Percentiles rank a stretch among this genome's conserved stretches.
These are phyloP conservation scores for Nemurella pictetii DNA, from an alignment of 2,888 invertebrate genomes.

Conservation along the genomic window DNA sequence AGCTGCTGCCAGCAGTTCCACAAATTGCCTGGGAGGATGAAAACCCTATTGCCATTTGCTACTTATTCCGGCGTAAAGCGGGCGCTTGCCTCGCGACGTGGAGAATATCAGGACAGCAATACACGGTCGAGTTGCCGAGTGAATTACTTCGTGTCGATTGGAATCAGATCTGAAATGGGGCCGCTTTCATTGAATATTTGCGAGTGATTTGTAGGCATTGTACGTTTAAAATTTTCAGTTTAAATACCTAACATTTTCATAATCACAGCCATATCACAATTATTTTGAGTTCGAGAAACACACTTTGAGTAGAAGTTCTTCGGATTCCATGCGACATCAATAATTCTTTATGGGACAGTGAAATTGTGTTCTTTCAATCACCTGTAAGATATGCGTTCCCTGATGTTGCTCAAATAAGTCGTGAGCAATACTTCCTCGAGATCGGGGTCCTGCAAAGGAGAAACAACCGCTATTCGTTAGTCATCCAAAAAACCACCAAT, in stretches of 20 bases:
- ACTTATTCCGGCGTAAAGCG: conserved; percentile 45
- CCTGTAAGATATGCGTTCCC: conserved; percentile 97
- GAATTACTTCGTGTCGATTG: not conserved
- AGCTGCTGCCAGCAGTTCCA: conserved; percentile 35
- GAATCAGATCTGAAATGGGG: not conserved
- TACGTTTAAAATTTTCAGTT: too few species aligned
- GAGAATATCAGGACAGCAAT: not conserved
- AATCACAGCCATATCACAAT: too few species aligned
- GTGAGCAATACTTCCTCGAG: conserved; percentile 73
- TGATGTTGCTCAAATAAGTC: conserved; percentile 95
- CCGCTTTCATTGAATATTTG: not conserved
- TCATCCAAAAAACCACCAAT: conserved; percentile 34
- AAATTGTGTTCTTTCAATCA: conserved; percentile 51
- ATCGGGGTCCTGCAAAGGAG: conserved; percentile 69
- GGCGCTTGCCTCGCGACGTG: conserved; percentile 11
- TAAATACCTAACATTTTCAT: too few species aligned
- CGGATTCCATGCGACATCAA: too few species aligned
- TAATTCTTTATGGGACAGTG: not conserved
- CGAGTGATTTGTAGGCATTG: not conserved
- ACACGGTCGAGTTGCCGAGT: not conserved
- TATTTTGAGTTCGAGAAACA: too few species aligned
- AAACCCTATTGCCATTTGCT: conserved; percentile 44
- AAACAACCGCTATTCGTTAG: not conserved
- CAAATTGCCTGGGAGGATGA: conserved; percentile 50
- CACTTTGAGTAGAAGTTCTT: too few species aligned